Evolutionary conservation across 2,888 invertebrate genomes (phyloP), one percentile per base, ranked within the genome.

Genomic region (Eremobia ochroleuca): DNA sequence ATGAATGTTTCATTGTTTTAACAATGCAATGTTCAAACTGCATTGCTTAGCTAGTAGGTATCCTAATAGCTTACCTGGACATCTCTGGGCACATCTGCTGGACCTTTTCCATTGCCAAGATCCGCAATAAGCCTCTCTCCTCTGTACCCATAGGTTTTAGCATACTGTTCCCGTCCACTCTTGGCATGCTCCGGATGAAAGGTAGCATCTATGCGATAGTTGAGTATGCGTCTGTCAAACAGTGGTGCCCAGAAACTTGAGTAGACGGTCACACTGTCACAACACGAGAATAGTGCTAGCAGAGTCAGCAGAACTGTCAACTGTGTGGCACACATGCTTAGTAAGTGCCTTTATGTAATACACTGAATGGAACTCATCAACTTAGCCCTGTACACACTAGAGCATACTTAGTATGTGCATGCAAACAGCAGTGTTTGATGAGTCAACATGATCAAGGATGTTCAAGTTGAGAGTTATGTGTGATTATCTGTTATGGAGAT

Each of bases 201-300:
- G 2, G 89, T 85, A 0, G 90, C 88, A 49, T 95, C 95, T 9
- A 96, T 94, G 9, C 92, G 88, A 74, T 96, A 96, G 79, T 94
- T 94, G 11, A 96, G 85, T 68, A 95, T 92, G 34, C 91, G 90
- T 0, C 93, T 92, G 81, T 96, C 92, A 58, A 92, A 94, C 52
- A 96, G 82, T 15, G 96, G 96, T 69, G 94, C 95, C 94, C 95
- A 97, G 89, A 97, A 97, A 90, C 95, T 95, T 0, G 96, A 96
- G 85, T 93, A 94, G 5, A 94, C 76, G 25, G 87, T 85, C 21
- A 88, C 90, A 69, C 91, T 85, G 25, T 92, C 92, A 78, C 92
- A 90, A 31, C 81, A 81, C 0, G 46, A 59, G n/a, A 69, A 21
- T 4, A 83, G 8, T 15, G 55, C 58, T 8, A 77, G 31, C n/a